Conservation (phyloP, 1,140 invertebrate species). For the Tachypleus tridentatus region DNA sequence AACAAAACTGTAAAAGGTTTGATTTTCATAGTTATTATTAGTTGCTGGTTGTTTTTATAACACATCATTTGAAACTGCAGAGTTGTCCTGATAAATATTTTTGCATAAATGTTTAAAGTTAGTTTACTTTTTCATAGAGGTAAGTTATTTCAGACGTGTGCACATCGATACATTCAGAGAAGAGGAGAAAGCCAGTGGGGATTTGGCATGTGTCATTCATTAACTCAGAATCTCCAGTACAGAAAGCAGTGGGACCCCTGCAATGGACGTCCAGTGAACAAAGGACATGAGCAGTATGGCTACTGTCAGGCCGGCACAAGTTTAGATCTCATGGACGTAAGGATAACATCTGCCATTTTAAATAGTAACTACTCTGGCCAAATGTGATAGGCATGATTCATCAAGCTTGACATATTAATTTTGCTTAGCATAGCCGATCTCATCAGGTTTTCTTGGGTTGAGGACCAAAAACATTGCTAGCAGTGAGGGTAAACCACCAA, state of each 20-base stretch:
- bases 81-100: too few species aligned
- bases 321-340: conserved; percentile 36
- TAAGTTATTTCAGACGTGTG: conserved; percentile 58
- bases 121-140: background rate
- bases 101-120: background rate
- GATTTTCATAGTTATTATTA: too few species aligned
- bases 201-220: conserved; percentile 74
- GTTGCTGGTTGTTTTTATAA: too few species aligned
- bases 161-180: conserved; percentile 69
- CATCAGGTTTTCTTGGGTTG: too few species aligned
- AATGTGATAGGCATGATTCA: too few species aligned
- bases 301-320: conserved; percentile 88
- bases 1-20: too few species aligned
- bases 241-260: conserved; percentile 65
- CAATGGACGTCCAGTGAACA: conserved; percentile 23
- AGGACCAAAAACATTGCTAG: too few species aligned
- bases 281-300: conserved; percentile 41
- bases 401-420: too few species aligned
- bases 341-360: background rate
- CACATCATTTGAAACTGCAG: too few species aligned
- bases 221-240: conserved; percentile 57
- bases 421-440: too few species aligned
- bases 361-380: too few species aligned
- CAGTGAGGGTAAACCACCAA: too few species aligned
- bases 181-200: conserved; percentile 61